A percentile compares a stretch with the other conserved stretches of the same genome.
These are phyloP conservation scores for Tapera naevia DNA, from an alignment of 2,797 vertebrate genomes.

Conservation along the genomic window DNA sequence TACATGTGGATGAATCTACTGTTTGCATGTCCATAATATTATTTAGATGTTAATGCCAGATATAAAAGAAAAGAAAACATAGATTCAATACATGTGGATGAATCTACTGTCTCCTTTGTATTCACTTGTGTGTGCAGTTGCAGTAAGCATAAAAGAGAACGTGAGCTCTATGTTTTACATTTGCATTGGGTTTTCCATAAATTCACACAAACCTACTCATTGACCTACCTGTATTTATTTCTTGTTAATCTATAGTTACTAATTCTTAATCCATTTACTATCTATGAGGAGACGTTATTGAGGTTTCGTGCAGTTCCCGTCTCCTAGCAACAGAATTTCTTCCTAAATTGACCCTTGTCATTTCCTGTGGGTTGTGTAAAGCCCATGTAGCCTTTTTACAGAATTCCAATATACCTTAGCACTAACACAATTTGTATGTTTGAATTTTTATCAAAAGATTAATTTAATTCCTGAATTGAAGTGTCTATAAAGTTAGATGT, in stretches of 20 bases:
- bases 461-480: not conserved
- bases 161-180: not conserved
- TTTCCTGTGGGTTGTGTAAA: not conserved
- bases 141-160: not conserved
- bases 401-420: not conserved
- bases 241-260: not conserved
- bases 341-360: not conserved
- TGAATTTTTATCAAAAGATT: not conserved
- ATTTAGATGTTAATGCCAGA: not conserved
- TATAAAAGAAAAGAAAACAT: not conserved
- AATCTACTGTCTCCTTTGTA: not conserved
- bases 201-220: not conserved
- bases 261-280: not conserved
- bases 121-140: not conserved
- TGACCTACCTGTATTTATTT: not conserved
- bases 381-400: not conserved
- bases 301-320: not conserved
- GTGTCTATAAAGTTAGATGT: not conserved
- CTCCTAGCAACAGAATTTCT: conserved; percentile 49
- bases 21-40: not conserved
- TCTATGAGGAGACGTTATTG: not conserved
- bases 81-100: not conserved
- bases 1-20: not conserved
- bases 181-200: not conserved
- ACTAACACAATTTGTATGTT: not conserved